Evolutionary conservation across 1,140 invertebrate species (phyloP).

Genomic region (Caenorhabditis briggsae): DNA sequence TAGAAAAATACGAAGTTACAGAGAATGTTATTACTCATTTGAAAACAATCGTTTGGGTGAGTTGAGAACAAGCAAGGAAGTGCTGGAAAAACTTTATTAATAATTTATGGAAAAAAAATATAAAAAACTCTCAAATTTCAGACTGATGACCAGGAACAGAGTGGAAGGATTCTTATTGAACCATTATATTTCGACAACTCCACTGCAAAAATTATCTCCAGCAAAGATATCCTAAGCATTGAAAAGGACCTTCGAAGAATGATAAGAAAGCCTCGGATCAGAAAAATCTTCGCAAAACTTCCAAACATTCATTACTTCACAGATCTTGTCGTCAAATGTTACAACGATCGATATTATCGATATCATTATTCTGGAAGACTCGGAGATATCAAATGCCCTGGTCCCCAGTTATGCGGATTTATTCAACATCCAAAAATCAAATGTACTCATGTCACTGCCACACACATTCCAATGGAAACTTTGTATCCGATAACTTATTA

Average conservation of each 20-base stretch:
- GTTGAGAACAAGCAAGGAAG: not conserved
- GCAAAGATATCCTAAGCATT: not conserved
- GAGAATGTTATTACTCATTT: slow-evolving; percentile 56
- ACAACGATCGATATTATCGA: slow-evolving; percentile 39
- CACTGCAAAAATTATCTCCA: slow-evolving; percentile 14
- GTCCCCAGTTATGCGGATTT: slow-evolving; percentile 40
- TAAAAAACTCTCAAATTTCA: not conserved
- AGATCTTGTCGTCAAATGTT: slow-evolving; percentile 33
- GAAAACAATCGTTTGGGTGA: slow-evolving; percentile 29
- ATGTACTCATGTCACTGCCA: slow-evolving; percentile 30
- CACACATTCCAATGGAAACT: not conserved
- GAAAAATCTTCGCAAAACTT: not conserved
- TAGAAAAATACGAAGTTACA: slow-evolving; percentile 34
- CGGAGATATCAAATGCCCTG: slow-evolving; percentile 23
- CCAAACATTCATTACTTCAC: slow-evolving; percentile 21
- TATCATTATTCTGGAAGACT: slow-evolving; percentile 45
- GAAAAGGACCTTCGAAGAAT: slow-evolving; percentile 22
- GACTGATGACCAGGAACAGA: slow-evolving; percentile 9
- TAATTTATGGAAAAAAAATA: not conserved
- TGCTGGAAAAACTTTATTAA: not conserved
- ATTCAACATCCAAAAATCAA: not conserved
- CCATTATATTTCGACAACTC: slow-evolving; percentile 18
- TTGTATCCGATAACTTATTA: slow-evolving; percentile 2
- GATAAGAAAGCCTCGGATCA: not conserved
- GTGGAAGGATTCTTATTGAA: not conserved